A percentile compares a stretch with the other conserved stretches of the same genome.
Evolutionary conservation across 2,888 invertebrate genomes (phyloP).

Genomic region (Drosophila kokeensis): DNA sequence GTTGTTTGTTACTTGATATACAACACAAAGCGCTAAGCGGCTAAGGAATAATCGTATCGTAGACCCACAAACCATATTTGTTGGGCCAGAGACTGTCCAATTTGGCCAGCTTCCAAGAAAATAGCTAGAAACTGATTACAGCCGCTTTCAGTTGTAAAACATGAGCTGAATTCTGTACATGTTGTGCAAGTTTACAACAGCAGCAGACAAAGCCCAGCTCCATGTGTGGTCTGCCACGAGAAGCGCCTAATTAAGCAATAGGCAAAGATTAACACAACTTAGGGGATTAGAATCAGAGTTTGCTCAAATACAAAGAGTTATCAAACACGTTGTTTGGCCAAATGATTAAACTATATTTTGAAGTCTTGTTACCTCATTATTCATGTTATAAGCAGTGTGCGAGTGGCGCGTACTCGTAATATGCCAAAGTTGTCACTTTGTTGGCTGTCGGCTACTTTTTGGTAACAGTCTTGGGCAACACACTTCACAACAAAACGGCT

Average conservation of each 20-base stretch:
- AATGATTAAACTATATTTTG: background rate
- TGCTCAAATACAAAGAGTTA: background rate
- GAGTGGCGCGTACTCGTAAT: conserved; percentile 30
- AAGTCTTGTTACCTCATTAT: background rate
- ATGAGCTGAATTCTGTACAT: conserved; percentile 57
- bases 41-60: conserved; percentile 22
- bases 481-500: conserved; percentile 43
- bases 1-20: conserved; percentile 37
- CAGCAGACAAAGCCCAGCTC: conserved; percentile 2
- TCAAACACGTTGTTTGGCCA: background rate
- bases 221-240: conserved; percentile 54
- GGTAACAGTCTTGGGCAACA: conserved; percentile 61
- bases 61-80: conserved; percentile 24
- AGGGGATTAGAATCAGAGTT: background rate
- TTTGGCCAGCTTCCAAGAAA: conserved; percentile 55
- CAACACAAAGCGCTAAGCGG: conserved; percentile 53
- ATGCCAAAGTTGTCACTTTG: conserved; percentile 65
- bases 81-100: conserved; percentile 33
- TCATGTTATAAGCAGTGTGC: conserved; percentile 35
- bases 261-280: background rate
- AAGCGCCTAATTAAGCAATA: background rate
- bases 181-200: conserved; percentile 58
- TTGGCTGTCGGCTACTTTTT: conserved; percentile 63
- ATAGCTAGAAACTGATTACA: conserved; percentile 53
- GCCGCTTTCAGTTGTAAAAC: conserved; percentile 40